These are phyloP conservation scores for Venturia canescens DNA, from an alignment of 1,140 invertebrate species.

Conservation along the genomic window DNA sequence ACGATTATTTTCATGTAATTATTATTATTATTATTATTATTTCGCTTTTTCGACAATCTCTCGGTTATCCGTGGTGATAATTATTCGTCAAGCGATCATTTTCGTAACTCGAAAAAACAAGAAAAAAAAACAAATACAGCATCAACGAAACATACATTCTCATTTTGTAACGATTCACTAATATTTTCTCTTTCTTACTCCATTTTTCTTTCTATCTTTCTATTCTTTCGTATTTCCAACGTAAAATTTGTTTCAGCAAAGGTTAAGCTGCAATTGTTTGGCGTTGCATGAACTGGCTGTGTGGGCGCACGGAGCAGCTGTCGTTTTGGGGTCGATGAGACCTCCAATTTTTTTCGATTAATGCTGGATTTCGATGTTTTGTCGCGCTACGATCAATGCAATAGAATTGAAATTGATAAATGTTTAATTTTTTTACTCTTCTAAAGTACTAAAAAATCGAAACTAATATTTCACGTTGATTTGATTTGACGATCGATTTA, in stretches of 20 bases:
- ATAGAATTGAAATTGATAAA: neutral
- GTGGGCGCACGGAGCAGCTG: conserved; percentile 76
- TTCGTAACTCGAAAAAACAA: conserved; percentile 47
- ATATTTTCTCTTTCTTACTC: conserved; percentile 51
- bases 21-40: conserved; percentile 59
- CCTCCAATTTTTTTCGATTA: conserved; percentile 52
- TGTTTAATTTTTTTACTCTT: neutral
- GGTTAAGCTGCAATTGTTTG: conserved; percentile 74
- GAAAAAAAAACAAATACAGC: conserved; percentile 49
- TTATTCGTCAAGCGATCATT: conserved; percentile 33
- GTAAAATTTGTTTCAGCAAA: conserved; percentile 74
- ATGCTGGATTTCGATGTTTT: conserved; percentile 54
- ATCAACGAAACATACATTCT: conserved; percentile 39
- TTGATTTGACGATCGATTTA: conserved; percentile 13
- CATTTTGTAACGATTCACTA: conserved; percentile 57
- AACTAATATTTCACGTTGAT: conserved; percentile 11
- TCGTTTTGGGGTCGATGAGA: conserved; percentile 60
- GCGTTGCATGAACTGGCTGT: conserved; percentile 76
- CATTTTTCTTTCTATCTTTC: conserved; percentile 43
- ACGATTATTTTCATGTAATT: neutral
- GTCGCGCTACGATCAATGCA: conserved; percentile 51
- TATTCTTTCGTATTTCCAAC: conserved; percentile 60
- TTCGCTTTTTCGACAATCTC: conserved; percentile 57
- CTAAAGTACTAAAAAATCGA: conserved; percentile 12
- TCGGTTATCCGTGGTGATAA: conserved; percentile 5